Evolutionary conservation across 1,140 invertebrate genomes (phyloP).

Genomic region (Brevipalpus yothersi): DNA sequence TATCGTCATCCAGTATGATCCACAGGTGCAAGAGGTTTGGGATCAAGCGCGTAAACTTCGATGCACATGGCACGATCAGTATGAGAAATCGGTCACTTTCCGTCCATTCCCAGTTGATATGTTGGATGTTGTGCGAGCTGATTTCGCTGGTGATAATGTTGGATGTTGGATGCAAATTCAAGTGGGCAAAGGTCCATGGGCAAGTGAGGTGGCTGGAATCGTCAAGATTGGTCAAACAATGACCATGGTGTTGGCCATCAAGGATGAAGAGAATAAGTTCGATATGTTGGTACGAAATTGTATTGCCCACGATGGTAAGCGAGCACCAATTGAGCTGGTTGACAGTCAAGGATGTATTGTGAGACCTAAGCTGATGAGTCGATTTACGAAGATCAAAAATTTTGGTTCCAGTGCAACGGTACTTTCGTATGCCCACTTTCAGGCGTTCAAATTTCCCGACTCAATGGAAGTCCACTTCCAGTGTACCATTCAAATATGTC

Average conservation of each 20-base stretch:
- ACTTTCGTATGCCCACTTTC: conserved; percentile 77
- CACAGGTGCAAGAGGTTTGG: conserved; percentile 73
- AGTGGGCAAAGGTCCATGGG: conserved; percentile 77
- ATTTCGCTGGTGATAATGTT: conserved; percentile 82
- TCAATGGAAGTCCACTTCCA: conserved; percentile 17
- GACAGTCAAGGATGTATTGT: conserved; percentile 76
- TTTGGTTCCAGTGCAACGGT: conserved; percentile 77
- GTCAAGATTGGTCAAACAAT: conserved; percentile 86
- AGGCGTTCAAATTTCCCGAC: conserved; percentile 16
- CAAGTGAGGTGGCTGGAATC: conserved; percentile 74
- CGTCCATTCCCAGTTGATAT: conserved; percentile 82
- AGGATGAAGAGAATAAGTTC: conserved; percentile 83
- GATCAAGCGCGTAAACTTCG: conserved; percentile 72
- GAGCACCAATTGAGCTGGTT: conserved; percentile 69
- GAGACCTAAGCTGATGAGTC: conserved; percentile 67
- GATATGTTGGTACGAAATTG: conserved; percentile 82
- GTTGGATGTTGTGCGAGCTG: conserved; percentile 70
- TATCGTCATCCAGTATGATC: conserved; percentile 77
- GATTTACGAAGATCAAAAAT: conserved; percentile 87
- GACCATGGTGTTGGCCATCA: conserved; percentile 84
- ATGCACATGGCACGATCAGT: conserved; percentile 85
- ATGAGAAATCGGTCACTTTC: conserved; percentile 84
- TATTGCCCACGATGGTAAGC: conserved; percentile 74
- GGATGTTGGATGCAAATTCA: conserved; percentile 33
- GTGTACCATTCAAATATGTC: conserved; percentile 17